Conservation (phyloP, 2,797 vertebrate genomes). For the Acipenser oxyrinchus region DNA sequence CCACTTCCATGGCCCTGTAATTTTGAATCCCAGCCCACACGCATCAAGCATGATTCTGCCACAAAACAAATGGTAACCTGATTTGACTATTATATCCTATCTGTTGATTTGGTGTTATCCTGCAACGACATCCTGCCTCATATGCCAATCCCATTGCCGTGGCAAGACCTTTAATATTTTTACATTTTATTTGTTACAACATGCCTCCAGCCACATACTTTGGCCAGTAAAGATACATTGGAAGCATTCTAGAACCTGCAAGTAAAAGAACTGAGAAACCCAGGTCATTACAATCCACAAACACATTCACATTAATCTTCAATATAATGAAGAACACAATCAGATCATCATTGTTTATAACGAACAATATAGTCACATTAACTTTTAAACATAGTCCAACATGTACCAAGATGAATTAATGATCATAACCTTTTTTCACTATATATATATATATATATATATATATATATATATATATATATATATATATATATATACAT, state of each 20-base stretch:
- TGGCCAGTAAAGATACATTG: constrained; percentile 4
- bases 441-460: too few relatives aligned
- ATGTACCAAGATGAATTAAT: not conserved
- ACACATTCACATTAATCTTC: constrained; percentile 1
- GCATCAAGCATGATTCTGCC: not conserved
- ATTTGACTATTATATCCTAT: constrained; percentile 1
- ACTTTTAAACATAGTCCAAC: constrained; percentile 7
- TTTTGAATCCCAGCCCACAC: not conserved
- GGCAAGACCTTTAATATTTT: constrained; percentile 9
- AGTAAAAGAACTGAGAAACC: constrained; percentile 7
- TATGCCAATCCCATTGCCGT: rapidly evolving
- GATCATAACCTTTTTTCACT: too few relatives aligned
- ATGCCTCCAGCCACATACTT: not conserved
- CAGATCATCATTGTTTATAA: constrained; percentile 6
- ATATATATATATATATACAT: too few relatives aligned
- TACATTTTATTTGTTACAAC: constrained; percentile 8
- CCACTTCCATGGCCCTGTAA: too few relatives aligned
- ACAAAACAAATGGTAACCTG: not conserved
- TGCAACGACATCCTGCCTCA: constrained; percentile 6
- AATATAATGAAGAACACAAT: constrained; percentile 1
- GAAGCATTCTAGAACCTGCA: constrained; percentile 1
- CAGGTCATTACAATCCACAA: constrained; percentile 7
- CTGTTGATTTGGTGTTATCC: constrained; percentile 5
- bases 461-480: too few relatives aligned
- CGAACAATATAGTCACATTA: not conserved